Base-by-base conservation (phyloP, 2,797 vertebrate genomes). In the Gouania willdenowi region DNA sequence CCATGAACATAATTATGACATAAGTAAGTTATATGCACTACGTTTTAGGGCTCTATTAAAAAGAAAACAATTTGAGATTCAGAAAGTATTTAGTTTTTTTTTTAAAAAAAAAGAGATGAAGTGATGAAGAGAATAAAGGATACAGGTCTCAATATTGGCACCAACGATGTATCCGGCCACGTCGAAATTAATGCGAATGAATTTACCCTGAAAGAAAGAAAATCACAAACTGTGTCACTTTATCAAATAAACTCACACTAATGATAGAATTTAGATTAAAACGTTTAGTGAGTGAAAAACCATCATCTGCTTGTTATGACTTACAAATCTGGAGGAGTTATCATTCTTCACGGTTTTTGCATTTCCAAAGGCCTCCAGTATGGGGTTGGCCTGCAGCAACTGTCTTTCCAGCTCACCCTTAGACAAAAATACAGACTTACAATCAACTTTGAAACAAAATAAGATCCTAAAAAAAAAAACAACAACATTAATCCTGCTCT, bases 81-180 rank as follows among this genome's bases (percentile, higher is more conserved):
- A n/a, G n/a, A n/a, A n/a, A n/a, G n/a, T n/a, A n/a, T n/a, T n/a
- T n/a, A n/a, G n/a, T n/a, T n/a, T n/a, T n/a, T n/a, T n/a, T n/a
- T n/a, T n/a, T n/a, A n/a, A n/a, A n/a, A n/a, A n/a, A n/a, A n/a
- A n/a, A n/a, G n/a, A n/a, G n/a, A n/a, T n/a, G n/a, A n/a, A n/a
- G n/a, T n/a, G 6, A 6, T 5, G 6, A 6, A 6, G 20, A 20
- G 19, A 5, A 7, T n/a, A 53, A 89, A 92, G 88, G 93, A 95
- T 94, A 93, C 93, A 94, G 63, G 93, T 94, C 70, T 95, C 93
- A 13, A 94, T 94, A 82, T 96, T 96, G 69, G 94, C 94, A 60
- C 94, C 93, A 34, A 96, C 94, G 7, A 96, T 96, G 70, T 95
- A 96, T 18, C 94, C 94, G 0, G 92, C 86, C 32, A 93, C 89